Base-by-base conservation (phyloP, 30 jellyfish, hydroid and myxozoan species). In the Catostylus mosaicus region DNA sequence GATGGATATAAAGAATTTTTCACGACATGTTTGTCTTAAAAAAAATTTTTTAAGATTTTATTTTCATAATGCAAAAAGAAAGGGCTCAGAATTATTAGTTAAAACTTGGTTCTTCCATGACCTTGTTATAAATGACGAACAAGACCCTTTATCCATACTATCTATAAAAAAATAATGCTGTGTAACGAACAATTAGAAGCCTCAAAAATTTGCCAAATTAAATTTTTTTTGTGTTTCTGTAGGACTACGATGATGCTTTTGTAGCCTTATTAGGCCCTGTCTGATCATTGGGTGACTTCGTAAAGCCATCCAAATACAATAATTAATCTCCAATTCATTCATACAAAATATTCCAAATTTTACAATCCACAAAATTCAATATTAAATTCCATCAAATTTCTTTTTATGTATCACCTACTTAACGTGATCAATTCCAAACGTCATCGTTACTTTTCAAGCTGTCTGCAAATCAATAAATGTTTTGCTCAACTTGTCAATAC, bases 331-430 rank as follows among this genome's bases (percentile, higher is more conserved):
- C 69, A 52, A 80, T 80, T 80, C 57, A 80, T 67, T 50, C 77
- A 65, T 80, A 80, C 73, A 80, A 80, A 80, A 80, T 67, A 80
- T 80, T 80, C 84, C 74, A 80, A 80, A 80, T 80, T 66, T 80
- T 67, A 80, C 91, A 80, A 80, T 80, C 84, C 91, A 80, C 91
- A 80, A 78, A 78, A 78, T 78, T 67, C 91, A 80, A 36, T 67
- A 80, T 48, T 52, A 66, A 56, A 22, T 50, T 52, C 87, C 46
- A 27, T 75, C 76, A n/a, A 80, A 80, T 68, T 43, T 68, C 63
- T 68, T 46, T 80, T 18, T 66, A 59, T 59, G 24, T 59, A 24
- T 59, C 71, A 59, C 71, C 1, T 59, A 20, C 26, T 59, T 23
- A 3, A 59, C 71, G 71, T 59, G 71, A 59, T 59, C 38, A 24